Evolutionary conservation across 2,888 invertebrate species (phyloP).

Genomic region (Azorinus chamasolen): DNA sequence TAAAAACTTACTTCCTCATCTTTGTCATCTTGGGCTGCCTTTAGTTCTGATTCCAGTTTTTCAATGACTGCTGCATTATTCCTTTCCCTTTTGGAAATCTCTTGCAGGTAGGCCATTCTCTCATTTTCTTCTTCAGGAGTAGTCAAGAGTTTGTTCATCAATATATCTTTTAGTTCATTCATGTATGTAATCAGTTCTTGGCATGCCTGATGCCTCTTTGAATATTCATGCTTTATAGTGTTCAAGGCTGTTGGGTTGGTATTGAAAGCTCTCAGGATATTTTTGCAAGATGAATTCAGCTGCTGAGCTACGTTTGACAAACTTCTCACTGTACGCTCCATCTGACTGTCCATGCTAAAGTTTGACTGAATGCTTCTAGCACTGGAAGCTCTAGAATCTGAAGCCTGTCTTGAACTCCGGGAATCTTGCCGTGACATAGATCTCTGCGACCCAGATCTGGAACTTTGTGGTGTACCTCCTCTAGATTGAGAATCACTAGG

Average conservation of each 20-base stretch:
- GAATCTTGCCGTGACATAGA: constrained; percentile 15
- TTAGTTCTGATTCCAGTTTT: constrained; percentile 84
- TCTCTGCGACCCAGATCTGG: background rate
- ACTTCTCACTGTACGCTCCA: constrained; percentile 79
- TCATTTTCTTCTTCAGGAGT: constrained; percentile 86
- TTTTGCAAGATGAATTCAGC: constrained; percentile 83
- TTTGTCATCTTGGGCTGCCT: constrained; percentile 83
- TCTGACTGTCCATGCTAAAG: constrained; percentile 73
- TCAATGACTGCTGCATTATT: constrained; percentile 84
- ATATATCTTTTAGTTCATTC: constrained; percentile 83
- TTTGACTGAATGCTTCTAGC: constrained; percentile 53
- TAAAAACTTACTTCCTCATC: constrained; percentile 83
- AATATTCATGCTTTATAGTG: constrained; percentile 71
- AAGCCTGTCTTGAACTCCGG: constrained; percentile 10
- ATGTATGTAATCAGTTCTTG: constrained; percentile 72
- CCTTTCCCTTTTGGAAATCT: constrained; percentile 83
- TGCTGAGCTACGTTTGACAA: constrained; percentile 82
- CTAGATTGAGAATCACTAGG: constrained; percentile 14
- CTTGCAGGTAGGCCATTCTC: constrained; percentile 82
- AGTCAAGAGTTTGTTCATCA: constrained; percentile 84
- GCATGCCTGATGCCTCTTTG: constrained; percentile 53
- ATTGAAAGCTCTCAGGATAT: constrained; percentile 81
- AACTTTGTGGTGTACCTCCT: constrained; percentile 16
- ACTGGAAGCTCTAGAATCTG: constrained; percentile 47
- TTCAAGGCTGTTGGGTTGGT: constrained; percentile 81